Conservation (phyloP, 2,113 vertebrate species). For the Gallinago paraguaiae region DNA sequence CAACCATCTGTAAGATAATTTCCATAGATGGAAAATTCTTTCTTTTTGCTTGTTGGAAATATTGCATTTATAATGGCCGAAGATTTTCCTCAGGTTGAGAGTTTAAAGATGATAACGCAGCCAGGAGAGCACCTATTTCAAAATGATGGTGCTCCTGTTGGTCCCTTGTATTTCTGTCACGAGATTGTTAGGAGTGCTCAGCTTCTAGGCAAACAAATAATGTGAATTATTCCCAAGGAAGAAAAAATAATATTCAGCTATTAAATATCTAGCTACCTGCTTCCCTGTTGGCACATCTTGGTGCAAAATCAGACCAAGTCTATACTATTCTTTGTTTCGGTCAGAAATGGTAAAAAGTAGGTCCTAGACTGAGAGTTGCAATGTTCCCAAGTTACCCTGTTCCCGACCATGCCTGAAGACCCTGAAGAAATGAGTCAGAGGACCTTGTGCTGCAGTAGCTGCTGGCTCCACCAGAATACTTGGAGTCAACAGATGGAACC, state of each 20-base stretch:
- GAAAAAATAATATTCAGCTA: not conserved
- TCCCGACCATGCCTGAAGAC: rapidly evolving
- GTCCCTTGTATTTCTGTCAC: not conserved
- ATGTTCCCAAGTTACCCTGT: not conserved
- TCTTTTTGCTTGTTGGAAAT: not conserved
- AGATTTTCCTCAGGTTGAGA: not conserved
- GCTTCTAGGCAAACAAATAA: not conserved
- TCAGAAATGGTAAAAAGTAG: not conserved
- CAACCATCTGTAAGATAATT: not conserved
- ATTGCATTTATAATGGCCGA: not conserved
- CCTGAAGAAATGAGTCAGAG: not conserved
- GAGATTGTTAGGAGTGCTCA: not conserved
- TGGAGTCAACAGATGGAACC: not conserved
- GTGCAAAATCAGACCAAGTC: not conserved
- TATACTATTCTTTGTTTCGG: not conserved
- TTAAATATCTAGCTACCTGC: not conserved
- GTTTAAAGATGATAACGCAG: not conserved
- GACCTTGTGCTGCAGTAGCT: not conserved
- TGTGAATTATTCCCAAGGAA: not conserved
- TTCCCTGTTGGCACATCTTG: not conserved
- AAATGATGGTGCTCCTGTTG: not conserved
- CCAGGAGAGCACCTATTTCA: not conserved
- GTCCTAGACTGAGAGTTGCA: not conserved
- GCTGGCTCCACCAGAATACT: not conserved
- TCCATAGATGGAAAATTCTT: not conserved